phyloP scores from a whole-genome alignment of 2,888 invertebrate genomes.

The Dendrolimus houi region DNA sequence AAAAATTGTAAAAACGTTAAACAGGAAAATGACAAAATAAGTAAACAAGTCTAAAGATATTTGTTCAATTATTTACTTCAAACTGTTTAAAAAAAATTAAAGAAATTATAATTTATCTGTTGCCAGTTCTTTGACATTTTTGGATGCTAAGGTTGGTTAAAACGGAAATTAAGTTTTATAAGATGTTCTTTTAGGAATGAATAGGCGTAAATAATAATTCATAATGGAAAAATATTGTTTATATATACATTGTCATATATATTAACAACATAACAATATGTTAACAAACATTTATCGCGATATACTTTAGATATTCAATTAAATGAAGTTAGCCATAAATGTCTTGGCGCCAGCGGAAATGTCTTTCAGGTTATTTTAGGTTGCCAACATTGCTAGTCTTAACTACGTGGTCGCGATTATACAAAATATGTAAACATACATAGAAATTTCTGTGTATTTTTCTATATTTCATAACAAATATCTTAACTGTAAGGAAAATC shows the following conservation, averaged over 20 bases:
- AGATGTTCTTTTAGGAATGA: constrained; percentile 28
- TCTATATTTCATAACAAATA: background rate
- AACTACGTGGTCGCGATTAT: constrained; percentile 70
- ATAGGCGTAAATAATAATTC: constrained; percentile 35
- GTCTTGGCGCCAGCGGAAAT: constrained; percentile 68
- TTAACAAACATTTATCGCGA: constrained; percentile 1
- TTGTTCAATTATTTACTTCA: no score
- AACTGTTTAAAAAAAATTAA: no score
- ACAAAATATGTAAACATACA: constrained; percentile 69
- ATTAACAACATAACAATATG: background rate
- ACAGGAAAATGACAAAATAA: no score
- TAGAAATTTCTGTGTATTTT: constrained; percentile 15
- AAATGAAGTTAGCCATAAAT: constrained; percentile 38
- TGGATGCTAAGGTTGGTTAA: constrained; percentile 15
- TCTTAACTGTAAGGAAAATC: constrained; percentile 9
- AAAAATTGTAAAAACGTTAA: no score
- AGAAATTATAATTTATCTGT: no score
- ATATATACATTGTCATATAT: constrained; percentile 3
- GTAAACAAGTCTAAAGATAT: no score
- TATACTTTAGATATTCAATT: constrained; percentile 1
- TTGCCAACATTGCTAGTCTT: constrained; percentile 55
- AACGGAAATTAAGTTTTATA: constrained; percentile 48
- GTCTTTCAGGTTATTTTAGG: constrained; percentile 30
- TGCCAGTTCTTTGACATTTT: no score
- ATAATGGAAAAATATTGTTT: constrained; percentile 27